Conservation (phyloP, 2,113 vertebrate species). For the Plecturocebus donacophilus region DNA sequence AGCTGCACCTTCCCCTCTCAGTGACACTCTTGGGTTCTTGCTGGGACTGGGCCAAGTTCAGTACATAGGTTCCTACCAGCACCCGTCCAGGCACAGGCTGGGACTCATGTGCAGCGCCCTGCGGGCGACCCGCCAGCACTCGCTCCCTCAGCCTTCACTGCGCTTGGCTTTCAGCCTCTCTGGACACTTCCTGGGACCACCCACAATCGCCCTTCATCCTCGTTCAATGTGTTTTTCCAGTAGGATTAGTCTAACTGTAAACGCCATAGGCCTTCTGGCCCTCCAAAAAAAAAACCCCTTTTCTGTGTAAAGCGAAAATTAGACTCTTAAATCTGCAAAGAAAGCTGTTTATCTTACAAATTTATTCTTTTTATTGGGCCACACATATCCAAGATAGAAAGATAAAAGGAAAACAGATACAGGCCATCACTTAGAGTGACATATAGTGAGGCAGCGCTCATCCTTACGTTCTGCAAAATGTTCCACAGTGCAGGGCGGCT, state of each 20-base stretch:
- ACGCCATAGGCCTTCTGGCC: slow-evolving; percentile 81
- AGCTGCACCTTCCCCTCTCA: slow-evolving; percentile 36
- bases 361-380: slow-evolving; percentile 89
- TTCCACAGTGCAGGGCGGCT: slow-evolving; percentile 46
- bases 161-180: slow-evolving; percentile 80
- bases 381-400: slow-evolving; percentile 86
- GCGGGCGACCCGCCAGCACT: slow-evolving; percentile 46
- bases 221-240: slow-evolving; percentile 86
- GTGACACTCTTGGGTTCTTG: slow-evolving; percentile 59
- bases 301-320: slow-evolving; percentile 87
- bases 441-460: slow-evolving; percentile 74
- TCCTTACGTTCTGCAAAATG: slow-evolving; percentile 69
- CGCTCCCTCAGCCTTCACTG: slow-evolving; percentile 71
- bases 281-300: slow-evolving; percentile 71
- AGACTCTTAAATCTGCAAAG: slow-evolving; percentile 88
- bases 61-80: rapidly evolving
- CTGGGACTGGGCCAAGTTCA: rapidly evolving
- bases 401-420: slow-evolving; percentile 85
- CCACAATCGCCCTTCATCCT: slow-evolving; percentile 83
- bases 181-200: slow-evolving; percentile 86
- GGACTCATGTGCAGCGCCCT: slow-evolving; percentile 17
- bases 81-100: not conserved
- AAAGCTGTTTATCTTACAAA: slow-evolving; percentile 89
- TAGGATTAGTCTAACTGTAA: slow-evolving; percentile 86
- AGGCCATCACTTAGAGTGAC: slow-evolving; percentile 81